Evolutionary conservation across 2,113 vertebrate species (phyloP), one percentile per base, ranked within the genome.

Genomic region (Puma concolor): DNA sequence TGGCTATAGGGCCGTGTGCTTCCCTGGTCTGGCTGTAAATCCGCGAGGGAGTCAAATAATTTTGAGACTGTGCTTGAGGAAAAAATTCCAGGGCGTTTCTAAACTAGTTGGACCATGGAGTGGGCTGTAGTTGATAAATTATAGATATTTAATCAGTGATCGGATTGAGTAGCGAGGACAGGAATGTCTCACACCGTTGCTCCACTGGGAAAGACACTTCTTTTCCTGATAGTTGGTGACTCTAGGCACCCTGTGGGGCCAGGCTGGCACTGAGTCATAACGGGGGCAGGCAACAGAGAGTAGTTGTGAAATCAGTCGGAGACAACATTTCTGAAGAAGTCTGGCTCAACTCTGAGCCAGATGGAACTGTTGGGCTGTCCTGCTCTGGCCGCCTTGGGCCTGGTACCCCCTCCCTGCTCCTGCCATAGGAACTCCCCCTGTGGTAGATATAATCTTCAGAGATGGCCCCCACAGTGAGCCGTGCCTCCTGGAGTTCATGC

Each of bases 361-460:
- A 81, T 33, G 57, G 29, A 81, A 76, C 11, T 10, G 50, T 74
- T 1, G 9, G 67, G 8, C 17, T 48, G n/a, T 19, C 38, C 48
- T 33, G 7, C 19, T 60, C 57, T n/a, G 72, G 71, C 48, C 29
- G 31, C 54, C 64, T 41, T 25, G 27, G 64, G 11, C 27, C 33
- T 15, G 84, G 48, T 23, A 72, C 25, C 71, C 8, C 52, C 3
- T 23, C 3, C 33, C 15, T 6, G 2, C 10, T 15, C 11, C 44
- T 44, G 31, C n/a, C 6, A 4, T 50, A 4, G 60, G 50, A 77
- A 52, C 7, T 21, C 4, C 2, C 50, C 7, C 15, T 1, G 0
- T 2, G 25, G 15, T 21, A 50, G 14, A 2, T 3, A 2, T 2
- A 17, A 21, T 83, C 29, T 60, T 15, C 84, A 81, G 16, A 81